Evolutionary conservation across 2,888 invertebrate genomes (phyloP), one percentile per base, ranked within the genome.

Genomic region (Lasioglossum villosulum): DNA sequence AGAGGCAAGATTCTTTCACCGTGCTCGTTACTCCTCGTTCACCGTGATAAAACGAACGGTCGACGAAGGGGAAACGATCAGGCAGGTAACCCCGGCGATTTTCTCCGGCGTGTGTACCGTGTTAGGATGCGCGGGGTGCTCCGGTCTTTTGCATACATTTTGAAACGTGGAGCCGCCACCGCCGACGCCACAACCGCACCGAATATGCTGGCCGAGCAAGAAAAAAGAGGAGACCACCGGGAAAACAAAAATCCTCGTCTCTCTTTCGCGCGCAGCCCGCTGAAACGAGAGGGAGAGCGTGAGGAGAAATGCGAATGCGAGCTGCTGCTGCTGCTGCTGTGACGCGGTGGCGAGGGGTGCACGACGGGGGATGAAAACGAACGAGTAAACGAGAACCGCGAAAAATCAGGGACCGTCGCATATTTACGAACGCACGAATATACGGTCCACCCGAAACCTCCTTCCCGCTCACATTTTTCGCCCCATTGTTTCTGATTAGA

Each of bases 101-200:
- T 93, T 93, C 90, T 91, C 80, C 80, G 52, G 75, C 82, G 92
- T 91, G 86, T 95, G 94, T 94, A 95, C 93, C 90, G 88, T 87
- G 93, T 94, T 94, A 93, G 93, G 94, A 94, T 94, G 95, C 94
- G 93, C 94, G 93, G 92, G 92, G 91, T 93, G 92, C 93, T 89
- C 91, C 89, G 93, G 93, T 93, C 94, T 94, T 95, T 95, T 95
- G 94, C 94, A 94, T 95, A 94, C 93, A 94, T 94, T 94, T 94
- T 92, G 92, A 94, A 94, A 94, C 93, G 92, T 90, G 91, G 93
- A 93, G 63, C 63, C 63, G 63, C 63, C 63, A 14, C 19, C 30
- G 66, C 66, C 66, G 30, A 16, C 66, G 30, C 34, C 66, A n/a
- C 87, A 87, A 84, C 89, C 90, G 89, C 90, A 88, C 91, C 93